These are phyloP conservation scores for Triplophysa dalaica DNA, from an alignment of 2,113 vertebrate genomes.

Conservation along the genomic window DNA sequence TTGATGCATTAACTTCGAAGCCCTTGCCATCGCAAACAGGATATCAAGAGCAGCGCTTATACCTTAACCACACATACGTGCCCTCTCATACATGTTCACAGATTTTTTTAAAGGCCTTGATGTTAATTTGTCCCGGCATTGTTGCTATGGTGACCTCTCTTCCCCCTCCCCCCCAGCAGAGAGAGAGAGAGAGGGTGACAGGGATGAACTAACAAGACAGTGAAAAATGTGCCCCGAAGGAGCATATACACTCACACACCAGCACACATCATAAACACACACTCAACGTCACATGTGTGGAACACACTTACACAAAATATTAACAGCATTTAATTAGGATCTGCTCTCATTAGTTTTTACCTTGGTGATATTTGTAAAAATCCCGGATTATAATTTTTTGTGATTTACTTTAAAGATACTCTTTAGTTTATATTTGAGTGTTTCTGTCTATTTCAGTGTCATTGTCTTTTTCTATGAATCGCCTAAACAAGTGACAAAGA, in stretches of 20 bases:
- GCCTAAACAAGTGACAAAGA: conserved; percentile 42
- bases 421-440: background rate
- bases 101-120: conserved; percentile 55
- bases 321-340: conserved; percentile 16
- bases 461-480: conserved; percentile 28
- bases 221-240: conserved; percentile 62
- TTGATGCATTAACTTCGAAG: conserved; percentile 42
- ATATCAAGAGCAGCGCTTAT: conserved; percentile 3
- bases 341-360: background rate
- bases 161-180: conserved; percentile 54
- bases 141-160: conserved; percentile 62
- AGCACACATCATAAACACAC: conserved; percentile 31
- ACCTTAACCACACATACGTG: background rate
- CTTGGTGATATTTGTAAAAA: background rate
- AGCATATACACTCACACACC: conserved; percentile 33
- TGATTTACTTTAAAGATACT: conserved; percentile 4
- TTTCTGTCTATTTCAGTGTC: conserved; percentile 19
- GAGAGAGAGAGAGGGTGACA: conserved; percentile 57
- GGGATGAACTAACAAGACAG: conserved; percentile 62
- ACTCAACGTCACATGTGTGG: background rate
- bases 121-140: conserved; percentile 61
- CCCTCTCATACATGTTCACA: conserved; percentile 25
- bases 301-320: conserved; percentile 30
- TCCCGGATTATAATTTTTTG: background rate
- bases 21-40: background rate